Evolutionary conservation across 2,888 invertebrate species (phyloP).

Genomic region (Mellilla xanthometata): DNA sequence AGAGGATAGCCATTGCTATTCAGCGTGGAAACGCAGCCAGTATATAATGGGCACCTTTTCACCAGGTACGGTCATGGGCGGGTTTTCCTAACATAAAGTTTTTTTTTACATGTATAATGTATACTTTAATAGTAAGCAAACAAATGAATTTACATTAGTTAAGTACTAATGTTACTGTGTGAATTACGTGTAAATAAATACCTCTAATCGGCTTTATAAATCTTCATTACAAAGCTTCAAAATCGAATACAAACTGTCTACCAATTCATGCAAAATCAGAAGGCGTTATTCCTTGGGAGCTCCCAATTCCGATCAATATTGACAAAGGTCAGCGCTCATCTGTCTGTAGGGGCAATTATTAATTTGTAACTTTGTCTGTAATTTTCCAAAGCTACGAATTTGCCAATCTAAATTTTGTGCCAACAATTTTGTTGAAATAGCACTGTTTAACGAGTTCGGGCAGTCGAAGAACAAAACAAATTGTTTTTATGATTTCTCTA

Average conservation of each 20-base stretch:
- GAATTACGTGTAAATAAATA: no score
- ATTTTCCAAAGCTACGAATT: conserved; percentile 13
- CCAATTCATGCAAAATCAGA: conserved; percentile 12
- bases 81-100: no score
- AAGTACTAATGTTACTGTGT: no score
- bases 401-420: conserved; percentile 13
- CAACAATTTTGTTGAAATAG: conserved; percentile 7
- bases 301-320: conserved; percentile 27
- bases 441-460: conserved; percentile 11
- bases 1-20: no score
- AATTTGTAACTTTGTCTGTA: conserved; percentile 21
- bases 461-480: conserved; percentile 3
- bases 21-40: no score
- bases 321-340: conserved; percentile 29
- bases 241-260: background rate
- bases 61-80: no score
- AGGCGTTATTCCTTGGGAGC: conserved; percentile 22
- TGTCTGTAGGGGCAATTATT: conserved; percentile 25
- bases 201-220: no score
- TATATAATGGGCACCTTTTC: no score
- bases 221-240: background rate
- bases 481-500: background rate
- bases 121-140: no score
- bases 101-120: no score
- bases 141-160: no score